Conservation (phyloP, 2,113 vertebrate genomes). For the Coptodon bakossiorum region DNA sequence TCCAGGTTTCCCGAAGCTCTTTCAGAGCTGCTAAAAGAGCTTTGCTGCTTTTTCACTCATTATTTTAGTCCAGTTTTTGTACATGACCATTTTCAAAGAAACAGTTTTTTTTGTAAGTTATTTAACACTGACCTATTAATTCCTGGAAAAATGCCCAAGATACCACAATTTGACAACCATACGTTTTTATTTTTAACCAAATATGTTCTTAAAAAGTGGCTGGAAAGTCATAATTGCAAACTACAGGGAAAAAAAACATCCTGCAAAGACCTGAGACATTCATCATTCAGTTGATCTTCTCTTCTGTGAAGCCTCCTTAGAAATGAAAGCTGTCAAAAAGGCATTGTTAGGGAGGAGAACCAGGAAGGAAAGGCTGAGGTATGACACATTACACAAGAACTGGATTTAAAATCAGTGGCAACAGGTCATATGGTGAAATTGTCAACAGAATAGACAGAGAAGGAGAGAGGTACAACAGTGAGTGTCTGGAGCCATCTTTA, state of each 20-base stretch:
- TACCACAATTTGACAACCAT: not conserved
- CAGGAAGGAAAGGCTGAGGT: not conserved
- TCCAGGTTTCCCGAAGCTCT: not conserved
- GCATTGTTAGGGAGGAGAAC: not conserved
- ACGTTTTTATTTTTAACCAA: rapidly evolving
- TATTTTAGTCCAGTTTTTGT: not conserved
- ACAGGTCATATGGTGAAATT: rapidly evolving
- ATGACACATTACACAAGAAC: not conserved
- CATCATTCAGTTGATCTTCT: not conserved
- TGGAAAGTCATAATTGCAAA: rapidly evolving
- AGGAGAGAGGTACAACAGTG: not conserved
- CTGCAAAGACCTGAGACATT: not conserved
- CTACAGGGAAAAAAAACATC: not conserved
- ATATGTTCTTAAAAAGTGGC: not conserved
- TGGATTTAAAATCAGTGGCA: not conserved
- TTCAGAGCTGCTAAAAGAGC: not conserved
- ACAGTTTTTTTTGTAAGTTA: not conserved
- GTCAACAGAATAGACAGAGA: not conserved
- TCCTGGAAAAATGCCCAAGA: not conserved
- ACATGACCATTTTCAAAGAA: not conserved
- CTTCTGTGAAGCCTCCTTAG: not conserved
- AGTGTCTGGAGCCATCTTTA: not conserved
- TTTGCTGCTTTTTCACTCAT: rapidly evolving
- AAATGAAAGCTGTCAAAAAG: not conserved
- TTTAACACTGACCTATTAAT: not conserved